A percentile compares a stretch with the other conserved stretches of the same genome.
phyloP scores from a whole-genome alignment of 2,888 invertebrate species.

The Cheilosia urbana region DNA sequence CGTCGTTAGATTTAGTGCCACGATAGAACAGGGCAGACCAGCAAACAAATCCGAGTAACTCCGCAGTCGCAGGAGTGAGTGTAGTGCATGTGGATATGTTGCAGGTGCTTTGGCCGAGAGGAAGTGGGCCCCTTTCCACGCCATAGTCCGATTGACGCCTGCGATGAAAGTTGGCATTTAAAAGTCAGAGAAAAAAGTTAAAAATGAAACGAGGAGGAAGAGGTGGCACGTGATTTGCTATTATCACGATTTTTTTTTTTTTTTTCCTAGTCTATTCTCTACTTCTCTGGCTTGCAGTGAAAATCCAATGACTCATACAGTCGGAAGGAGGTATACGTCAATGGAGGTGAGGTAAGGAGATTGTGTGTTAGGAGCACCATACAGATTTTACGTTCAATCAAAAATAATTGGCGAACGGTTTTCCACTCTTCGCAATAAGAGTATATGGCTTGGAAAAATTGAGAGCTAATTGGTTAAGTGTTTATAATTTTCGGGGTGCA shows the following conservation, averaged over 20 bases:
- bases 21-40: constrained; percentile 38
- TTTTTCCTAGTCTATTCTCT: not conserved
- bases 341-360: constrained; percentile 17
- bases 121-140: constrained; percentile 51
- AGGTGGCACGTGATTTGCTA: constrained; percentile 62
- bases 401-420: constrained; percentile 66
- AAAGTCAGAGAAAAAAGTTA: constrained; percentile 7
- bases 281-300: constrained; percentile 16
- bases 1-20: constrained; percentile 68
- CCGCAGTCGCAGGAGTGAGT: constrained; percentile 13
- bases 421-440: not conserved
- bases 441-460: not conserved
- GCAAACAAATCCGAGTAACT: not conserved
- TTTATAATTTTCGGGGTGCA: not conserved
- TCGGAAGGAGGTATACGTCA: not conserved
- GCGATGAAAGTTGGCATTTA: constrained; percentile 31
- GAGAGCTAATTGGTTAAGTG: not conserved
- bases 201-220: not conserved
- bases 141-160: constrained; percentile 39
- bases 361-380: not conserved
- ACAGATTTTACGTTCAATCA: constrained; percentile 14
- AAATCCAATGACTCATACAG: constrained; percentile 53
- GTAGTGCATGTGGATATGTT: constrained; percentile 34
- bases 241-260: constrained; percentile 59
- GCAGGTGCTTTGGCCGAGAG: constrained; percentile 66